Conservation (phyloP, 1,140 invertebrate genomes). For the Drosophila persimilis region DNA sequence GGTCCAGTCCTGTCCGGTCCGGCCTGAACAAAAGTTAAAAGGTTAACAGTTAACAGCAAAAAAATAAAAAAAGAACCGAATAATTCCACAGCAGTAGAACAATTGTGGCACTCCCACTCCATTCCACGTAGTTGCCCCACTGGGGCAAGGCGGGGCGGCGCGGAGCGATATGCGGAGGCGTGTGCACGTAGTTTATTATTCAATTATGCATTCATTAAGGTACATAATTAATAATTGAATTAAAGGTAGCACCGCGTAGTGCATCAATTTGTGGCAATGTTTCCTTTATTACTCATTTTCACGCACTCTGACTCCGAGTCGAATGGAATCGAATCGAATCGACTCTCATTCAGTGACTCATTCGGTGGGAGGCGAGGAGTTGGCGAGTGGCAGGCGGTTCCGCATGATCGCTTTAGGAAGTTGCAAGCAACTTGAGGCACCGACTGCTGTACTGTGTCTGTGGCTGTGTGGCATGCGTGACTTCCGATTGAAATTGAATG, state of each 20-base stretch:
- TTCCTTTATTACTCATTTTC: constrained; percentile 58
- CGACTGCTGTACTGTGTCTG: not conserved
- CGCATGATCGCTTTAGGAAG: constrained; percentile 46
- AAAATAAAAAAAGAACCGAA: constrained; percentile 16
- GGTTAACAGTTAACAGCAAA: constrained; percentile 55
- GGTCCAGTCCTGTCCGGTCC: constrained; percentile 16
- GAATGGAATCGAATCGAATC: not conserved
- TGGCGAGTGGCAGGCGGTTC: constrained; percentile 17
- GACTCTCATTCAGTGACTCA: constrained; percentile 10
- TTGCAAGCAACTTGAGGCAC: constrained; percentile 23
- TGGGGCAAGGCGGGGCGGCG: not conserved
- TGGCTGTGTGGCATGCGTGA: constrained; percentile 35
- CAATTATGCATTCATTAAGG: constrained; percentile 76
- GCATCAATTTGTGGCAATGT: constrained; percentile 61
- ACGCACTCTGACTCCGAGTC: constrained; percentile 34
- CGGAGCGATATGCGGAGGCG: not conserved
- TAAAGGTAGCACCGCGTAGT: constrained; percentile 64
- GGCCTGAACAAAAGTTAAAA: constrained; percentile 69
- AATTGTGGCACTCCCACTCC: constrained; percentile 22
- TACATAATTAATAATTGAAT: constrained; percentile 80
- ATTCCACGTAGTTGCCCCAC: not conserved
- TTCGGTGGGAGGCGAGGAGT: not conserved
- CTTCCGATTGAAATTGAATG: constrained; percentile 43
- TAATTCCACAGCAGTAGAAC: constrained; percentile 33
- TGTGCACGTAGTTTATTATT: constrained; percentile 72